Evolutionary conservation across 37 sponge, comb jelly and placozoan genomes (phyloP), one percentile per base, ranked within the genome.

Genomic region (Eunapius fragilis): DNA sequence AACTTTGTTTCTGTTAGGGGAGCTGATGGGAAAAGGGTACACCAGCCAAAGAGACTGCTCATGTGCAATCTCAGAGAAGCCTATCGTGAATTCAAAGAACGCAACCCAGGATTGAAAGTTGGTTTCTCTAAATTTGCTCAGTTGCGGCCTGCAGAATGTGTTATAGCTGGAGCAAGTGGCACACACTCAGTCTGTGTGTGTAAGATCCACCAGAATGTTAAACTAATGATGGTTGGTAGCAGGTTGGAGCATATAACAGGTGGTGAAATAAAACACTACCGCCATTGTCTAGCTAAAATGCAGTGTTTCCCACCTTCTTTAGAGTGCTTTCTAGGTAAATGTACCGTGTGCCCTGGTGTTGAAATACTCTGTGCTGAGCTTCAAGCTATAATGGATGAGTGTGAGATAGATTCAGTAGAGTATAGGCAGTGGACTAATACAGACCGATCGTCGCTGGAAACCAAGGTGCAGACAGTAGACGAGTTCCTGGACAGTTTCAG

Each of bases 121-220:
- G 75, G 73, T 30, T 83, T 83, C 84, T 83, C 84, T 25, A 84
- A 84, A 26, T 84, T 84, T 76, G 75, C 76, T 50, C 58, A 34
- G 31, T 67, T 84, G 24, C 76, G 85, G 28, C 85, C 85, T 58
- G 37, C 75, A 33, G 28, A 75, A 33, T 84, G 85, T 70, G 32
- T 84, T 30, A 10, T 84, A 25, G 76, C 85, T 31, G 85, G 76
- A 25, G 75, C 85, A 84, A 74, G 76, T 75, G 85, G 85, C 50
- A 84, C 85, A 25, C 85, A 84, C 69, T 41, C 85, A 76, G 85
- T 84, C 9, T 84, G 85, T 84, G 85, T 84, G n/a, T 84, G 85
- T 34, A 75, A 67, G 36, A 84, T 76, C 28, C 85, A 84, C 76
- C 85, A 84, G 68, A 84, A 84, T 76, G 77, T 75, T 32, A 84